Base-by-base conservation (phyloP, 2,113 vertebrate genomes). In the Nesoenas mayeri region DNA sequence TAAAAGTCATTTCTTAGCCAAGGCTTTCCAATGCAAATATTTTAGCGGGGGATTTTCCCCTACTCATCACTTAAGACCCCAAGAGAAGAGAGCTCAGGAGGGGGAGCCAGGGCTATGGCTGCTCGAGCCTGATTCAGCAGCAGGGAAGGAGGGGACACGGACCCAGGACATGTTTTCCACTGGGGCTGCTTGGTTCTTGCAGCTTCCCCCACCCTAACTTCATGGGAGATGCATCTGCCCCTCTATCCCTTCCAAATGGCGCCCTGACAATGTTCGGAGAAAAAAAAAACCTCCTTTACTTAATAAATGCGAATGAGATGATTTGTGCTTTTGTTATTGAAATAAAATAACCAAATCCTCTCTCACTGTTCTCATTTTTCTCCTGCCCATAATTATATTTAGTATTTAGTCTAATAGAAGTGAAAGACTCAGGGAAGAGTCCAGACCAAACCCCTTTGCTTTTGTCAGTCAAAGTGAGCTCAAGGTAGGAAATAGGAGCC, bases 41-140 rank as follows among this genome's bases (percentile, higher is more conserved):
- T 96, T 88, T 64, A 74, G 90, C 71, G 79, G 79, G 90, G 79
- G 90, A 91, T 96, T 96, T 96, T 95, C 64, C 69, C 88, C 72
- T 91, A 44, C 60, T 88, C 88, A 74, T 83, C 82, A 54, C 69
- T 71, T 93, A 95, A 88, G 67, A 29, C 67, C 53, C 61, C 38
- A 51, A 4, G 64, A 93, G 92, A 77, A 90, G 24, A 15, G 48
- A 65, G 29, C 29, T 94, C 2, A 8, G 56, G 47, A 80, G 58
- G 64, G n/a, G 62, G 38, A 88, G 66, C 32, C 4, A 3, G 19
- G 44, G 29, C 74, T 53, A 42, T 0, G 20, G 13, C 38, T 67
- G 29, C 78, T 72, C 11, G 0, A 74, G 65, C 64, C 78, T 81
- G 74, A n/a, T 81, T 79, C 53, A 58, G 84, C 82, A 85, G 65